Conservation (phyloP, 2,797 vertebrate genomes). For the Leptoclinus maculatus region DNA sequence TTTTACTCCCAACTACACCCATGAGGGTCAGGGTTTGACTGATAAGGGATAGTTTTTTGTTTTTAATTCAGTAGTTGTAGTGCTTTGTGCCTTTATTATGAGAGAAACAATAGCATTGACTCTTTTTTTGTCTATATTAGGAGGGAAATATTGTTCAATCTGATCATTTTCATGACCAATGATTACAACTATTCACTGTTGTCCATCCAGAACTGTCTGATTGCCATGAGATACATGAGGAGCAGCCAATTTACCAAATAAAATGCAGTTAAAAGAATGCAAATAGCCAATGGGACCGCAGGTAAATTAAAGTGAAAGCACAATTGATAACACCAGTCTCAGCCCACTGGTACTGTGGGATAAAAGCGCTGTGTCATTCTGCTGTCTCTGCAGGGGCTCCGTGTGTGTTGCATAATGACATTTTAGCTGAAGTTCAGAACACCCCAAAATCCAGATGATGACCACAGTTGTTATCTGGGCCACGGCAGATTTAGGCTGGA, state of each 20-base stretch:
- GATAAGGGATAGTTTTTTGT: not conserved
- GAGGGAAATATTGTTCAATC: not conserved
- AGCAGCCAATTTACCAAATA: not conserved
- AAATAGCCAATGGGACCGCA: not conserved
- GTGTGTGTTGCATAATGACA: slow-evolving; percentile 2
- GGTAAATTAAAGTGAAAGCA: not conserved
- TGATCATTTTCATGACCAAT: not conserved
- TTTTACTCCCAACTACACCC: too few relatives aligned
- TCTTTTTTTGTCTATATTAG: too few relatives aligned
- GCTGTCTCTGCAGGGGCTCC: not conserved
- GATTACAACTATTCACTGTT: not conserved
- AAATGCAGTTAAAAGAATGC: not conserved
- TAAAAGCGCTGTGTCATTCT: slow-evolving; percentile 11
- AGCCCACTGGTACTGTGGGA: not conserved
- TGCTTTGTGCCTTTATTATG: not conserved
- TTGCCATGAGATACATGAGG: not conserved
- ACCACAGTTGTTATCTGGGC: slow-evolving; percentile 34
- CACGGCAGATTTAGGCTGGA: slow-evolving; percentile 32
- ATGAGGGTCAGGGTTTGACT: not conserved
- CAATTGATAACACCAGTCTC: not conserved
- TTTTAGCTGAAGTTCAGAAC: slow-evolving; percentile 13
- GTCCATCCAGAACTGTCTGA: not conserved
- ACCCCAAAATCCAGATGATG: slow-evolving; percentile 29
- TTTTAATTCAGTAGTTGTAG: too few relatives aligned
- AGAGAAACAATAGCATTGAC: too few relatives aligned